A percentile compares a stretch with the other conserved stretches of the same genome.
Conservation (phyloP, 2,888 invertebrate genomes). For the Hyalella azteca region DNA sequence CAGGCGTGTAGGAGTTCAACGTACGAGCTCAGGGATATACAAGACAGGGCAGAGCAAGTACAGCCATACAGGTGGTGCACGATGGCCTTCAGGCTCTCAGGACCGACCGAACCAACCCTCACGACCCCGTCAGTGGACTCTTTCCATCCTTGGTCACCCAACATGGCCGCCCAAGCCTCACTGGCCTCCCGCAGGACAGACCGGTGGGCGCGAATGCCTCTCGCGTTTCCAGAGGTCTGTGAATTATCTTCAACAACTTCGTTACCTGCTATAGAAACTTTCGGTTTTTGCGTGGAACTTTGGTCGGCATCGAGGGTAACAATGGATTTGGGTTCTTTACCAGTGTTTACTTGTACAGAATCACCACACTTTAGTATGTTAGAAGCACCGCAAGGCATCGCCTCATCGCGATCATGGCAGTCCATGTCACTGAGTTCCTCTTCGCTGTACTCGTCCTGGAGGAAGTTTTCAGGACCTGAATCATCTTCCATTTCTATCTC, state of each 20-base stretch:
- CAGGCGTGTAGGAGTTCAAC: conserved; percentile 16
- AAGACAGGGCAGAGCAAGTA: not conserved
- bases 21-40: not conserved
- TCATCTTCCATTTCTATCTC: not conserved
- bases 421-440: not conserved
- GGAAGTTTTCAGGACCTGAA: not conserved
- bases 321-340: too few species aligned
- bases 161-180: conserved; percentile 27
- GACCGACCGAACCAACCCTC: not conserved
- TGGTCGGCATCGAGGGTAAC: too few species aligned
- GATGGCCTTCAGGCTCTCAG: not conserved
- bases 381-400: not conserved
- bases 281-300: not conserved
- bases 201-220: conserved; percentile 4
- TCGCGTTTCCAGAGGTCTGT: not conserved
- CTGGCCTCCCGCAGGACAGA: not conserved
- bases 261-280: not conserved
- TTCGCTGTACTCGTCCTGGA: conserved; percentile 2
- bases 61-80: conserved; percentile 27
- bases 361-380: not conserved
- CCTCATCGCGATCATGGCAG: not conserved
- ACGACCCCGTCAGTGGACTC: not conserved
- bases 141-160: conserved; percentile 27
- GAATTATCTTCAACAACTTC: not conserved
- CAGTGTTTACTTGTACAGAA: too few species aligned